These are phyloP conservation scores for Sesamia inferens DNA, from an alignment of 2,888 invertebrate species.

Conservation along the genomic window DNA sequence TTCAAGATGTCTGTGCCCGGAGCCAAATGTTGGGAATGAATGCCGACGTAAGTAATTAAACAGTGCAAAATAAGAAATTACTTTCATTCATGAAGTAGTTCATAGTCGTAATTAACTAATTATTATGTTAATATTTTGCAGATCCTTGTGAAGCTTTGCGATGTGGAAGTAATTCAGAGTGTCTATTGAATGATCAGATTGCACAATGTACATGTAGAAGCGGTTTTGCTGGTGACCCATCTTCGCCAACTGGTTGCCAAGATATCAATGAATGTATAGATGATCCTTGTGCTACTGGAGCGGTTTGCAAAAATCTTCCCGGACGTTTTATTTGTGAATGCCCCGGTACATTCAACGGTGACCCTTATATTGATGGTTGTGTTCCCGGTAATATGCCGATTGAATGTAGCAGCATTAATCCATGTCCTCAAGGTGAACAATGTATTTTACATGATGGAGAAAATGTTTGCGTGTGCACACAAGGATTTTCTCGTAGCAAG, in stretches of 20 bases:
- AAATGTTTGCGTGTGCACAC: constrained; percentile 96
- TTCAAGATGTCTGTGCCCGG: constrained; percentile 95
- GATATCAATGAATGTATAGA: constrained; percentile 96
- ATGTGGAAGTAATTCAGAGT: constrained; percentile 96
- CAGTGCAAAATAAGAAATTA: neutral
- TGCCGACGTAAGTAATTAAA: constrained; percentile 94
- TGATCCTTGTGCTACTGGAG: constrained; percentile 95
- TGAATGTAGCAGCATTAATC: constrained; percentile 93
- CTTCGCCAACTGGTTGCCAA: constrained; percentile 92
- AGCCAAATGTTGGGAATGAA: constrained; percentile 97
- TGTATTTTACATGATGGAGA: constrained; percentile 95
- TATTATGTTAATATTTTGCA: constrained; percentile 77
- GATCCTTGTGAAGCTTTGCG: constrained; percentile 97
- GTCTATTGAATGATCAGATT: constrained; percentile 95
- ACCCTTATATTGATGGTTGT: constrained; percentile 95
- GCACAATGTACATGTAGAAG: constrained; percentile 95
- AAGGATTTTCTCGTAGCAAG: constrained; percentile 95
- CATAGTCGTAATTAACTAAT: constrained; percentile 15
- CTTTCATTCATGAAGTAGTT: neutral
- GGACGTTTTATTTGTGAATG: constrained; percentile 97
- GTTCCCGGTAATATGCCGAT: constrained; percentile 91
- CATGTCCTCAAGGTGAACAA: constrained; percentile 96
- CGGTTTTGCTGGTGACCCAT: constrained; percentile 94
- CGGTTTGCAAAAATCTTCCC: constrained; percentile 96
- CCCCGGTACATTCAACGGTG: constrained; percentile 94